Base-by-base conservation (phyloP, 2,888 invertebrate species). In the Leptopilina drosophilae region DNA sequence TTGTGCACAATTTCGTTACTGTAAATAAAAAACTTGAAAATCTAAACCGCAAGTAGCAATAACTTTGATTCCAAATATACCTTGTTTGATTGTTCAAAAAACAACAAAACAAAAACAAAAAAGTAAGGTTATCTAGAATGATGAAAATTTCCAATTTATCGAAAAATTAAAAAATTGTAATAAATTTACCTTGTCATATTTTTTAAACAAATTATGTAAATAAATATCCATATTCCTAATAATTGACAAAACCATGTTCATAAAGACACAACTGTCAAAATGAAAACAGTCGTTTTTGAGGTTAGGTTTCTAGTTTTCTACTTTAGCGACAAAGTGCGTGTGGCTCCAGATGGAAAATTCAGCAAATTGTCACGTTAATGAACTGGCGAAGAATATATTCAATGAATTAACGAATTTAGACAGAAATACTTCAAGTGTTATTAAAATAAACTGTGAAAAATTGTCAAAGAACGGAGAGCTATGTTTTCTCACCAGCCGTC, bases 371-470 rank as follows among this genome's bases (percentile, higher is more conserved):
- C 56, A 73, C 33, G 53, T 73, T 14, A 56, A 14, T 33, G 14
- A 56, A 56, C 56, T 73, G 53, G 73, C 56, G 56, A 53, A 56
- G 33, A 73, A 73, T 33, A 56, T 73, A 33, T 53, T 73, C 33
- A 9, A 9, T 33, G 73, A 73, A 73, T n/a, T 73, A 73, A 73
- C 73, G 4, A 53, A 73, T 40, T n/a, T 33, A 73, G 56, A 56
- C 33, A 73, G 9, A 1, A 56, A 56, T 26, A 56, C 26, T 33
- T 56, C 56, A 8, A 40, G 33, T 56, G 9, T 56, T 73, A 91
- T 95, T 59, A 94, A 94, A 90, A 93, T 93, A 86, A 95, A 95
- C 86, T 92, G 91, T 1, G 94, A 94, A 83, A 93, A 94, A 84
- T 90, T 95, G 7, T 88, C 92, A 78, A 88, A 89, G 59, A 90